Evolutionary conservation across 2,888 invertebrate genomes (phyloP).

Genomic region (Bellardia pandia): DNA sequence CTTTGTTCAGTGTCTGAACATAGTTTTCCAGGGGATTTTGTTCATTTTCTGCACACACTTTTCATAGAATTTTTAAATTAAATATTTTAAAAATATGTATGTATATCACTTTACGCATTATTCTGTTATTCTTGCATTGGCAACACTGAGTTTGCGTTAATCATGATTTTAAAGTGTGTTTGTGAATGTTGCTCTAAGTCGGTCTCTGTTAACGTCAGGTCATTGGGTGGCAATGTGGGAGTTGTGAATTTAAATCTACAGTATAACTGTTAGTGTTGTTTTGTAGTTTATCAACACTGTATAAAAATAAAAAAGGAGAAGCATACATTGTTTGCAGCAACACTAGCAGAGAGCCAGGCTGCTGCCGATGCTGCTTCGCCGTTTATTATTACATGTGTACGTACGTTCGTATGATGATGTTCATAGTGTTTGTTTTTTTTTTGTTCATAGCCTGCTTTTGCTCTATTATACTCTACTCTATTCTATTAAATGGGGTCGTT

Average conservation of each 20-base stretch:
- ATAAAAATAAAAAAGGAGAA: not conserved
- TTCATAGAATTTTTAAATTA: constrained; percentile 1
- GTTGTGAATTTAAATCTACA: constrained; percentile 12
- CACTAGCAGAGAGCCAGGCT: constrained; percentile 2
- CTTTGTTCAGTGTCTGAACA: too few relatives aligned
- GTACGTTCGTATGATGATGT: not conserved
- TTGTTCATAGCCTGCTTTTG: constrained; percentile 21
- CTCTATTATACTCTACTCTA: constrained; percentile 53
- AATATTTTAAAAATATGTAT: constrained; percentile 18
- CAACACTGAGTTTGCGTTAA: constrained; percentile 69
- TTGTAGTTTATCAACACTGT: not conserved
- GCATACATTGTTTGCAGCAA: constrained; percentile 19
- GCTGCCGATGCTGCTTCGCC: constrained; percentile 47
- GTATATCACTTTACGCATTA: too few relatives aligned
- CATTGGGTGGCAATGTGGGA: constrained; percentile 72
- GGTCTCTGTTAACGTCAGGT: constrained; percentile 72
- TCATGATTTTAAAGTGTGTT: not conserved
- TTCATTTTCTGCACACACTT: too few relatives aligned
- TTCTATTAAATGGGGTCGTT: constrained; percentile 71
- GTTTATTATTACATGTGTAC: not conserved
- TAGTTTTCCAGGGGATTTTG: too few relatives aligned
- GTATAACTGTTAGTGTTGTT: constrained; percentile 24
- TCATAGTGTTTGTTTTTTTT: constrained; percentile 11
- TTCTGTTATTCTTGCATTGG: constrained; percentile 37
- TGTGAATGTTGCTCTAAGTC: constrained; percentile 48